Percentiles rank a stretch among this genome's conserved stretches.
Evolutionary conservation across 2,113 vertebrate genomes (phyloP).

Genomic region (Egretta garzetta): DNA sequence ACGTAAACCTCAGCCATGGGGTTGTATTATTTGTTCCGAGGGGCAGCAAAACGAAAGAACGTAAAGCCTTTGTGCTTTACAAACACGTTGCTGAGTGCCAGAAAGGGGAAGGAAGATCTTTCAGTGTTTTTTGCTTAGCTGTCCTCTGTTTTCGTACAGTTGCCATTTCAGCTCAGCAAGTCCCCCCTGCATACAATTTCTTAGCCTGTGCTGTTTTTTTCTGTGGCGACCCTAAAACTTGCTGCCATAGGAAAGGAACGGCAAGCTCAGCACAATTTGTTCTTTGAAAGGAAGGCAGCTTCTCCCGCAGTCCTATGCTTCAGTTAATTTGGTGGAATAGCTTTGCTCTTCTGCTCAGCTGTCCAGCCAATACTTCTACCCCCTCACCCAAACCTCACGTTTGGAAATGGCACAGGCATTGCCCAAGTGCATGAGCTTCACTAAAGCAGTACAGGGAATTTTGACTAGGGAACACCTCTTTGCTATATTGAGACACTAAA

Average conservation of each 20-base stretch:
- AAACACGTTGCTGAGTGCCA: neutral
- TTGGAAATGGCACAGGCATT: neutral
- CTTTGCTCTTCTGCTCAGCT: neutral
- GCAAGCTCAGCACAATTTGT: neutral
- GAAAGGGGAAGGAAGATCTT: neutral
- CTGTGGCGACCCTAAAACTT: neutral
- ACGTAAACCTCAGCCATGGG: neutral
- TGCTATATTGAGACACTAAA: neutral
- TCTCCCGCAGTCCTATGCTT: neutral
- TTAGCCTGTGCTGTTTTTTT: neutral
- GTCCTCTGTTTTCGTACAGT: rapidly evolving
- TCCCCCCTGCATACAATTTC: rapidly evolving
- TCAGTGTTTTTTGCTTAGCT: neutral
- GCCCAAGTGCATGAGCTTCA: neutral
- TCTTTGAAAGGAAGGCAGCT: neutral
- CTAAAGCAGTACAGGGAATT: neutral
- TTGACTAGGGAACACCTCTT: neutral
- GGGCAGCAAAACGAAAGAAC: neutral
- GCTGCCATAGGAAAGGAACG: neutral
- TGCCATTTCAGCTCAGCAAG: neutral
- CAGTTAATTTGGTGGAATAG: neutral
- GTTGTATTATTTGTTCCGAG: neutral
- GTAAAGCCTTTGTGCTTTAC: neutral
- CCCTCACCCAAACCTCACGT: neutral
- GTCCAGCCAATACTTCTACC: neutral